Conservation (phyloP, 2,888 invertebrate species). For the Mactromeris polynyma region DNA sequence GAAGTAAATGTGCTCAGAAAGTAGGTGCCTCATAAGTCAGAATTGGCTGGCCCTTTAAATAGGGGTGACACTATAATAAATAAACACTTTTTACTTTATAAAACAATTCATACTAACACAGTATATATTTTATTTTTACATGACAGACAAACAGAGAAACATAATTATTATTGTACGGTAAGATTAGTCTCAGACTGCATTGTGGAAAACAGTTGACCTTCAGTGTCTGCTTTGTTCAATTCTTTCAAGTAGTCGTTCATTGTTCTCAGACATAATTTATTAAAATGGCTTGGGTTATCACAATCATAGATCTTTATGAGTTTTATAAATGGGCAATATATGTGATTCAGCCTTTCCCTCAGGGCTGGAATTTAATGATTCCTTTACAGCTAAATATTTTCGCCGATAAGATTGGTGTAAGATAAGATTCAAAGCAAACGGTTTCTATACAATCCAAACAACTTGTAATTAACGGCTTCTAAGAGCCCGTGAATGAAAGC, state of each 20-base stretch:
- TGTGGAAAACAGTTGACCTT: no score
- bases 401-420: slow-evolving; percentile 37
- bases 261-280: slow-evolving; percentile 19
- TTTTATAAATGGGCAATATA: slow-evolving; percentile 42
- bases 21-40: no score
- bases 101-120: no score
- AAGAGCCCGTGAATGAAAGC: not conserved
- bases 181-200: no score
- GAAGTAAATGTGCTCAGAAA: no score
- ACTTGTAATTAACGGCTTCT: slow-evolving; percentile 31
- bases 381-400: slow-evolving; percentile 38
- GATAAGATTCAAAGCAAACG: slow-evolving; percentile 53
- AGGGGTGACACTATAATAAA: no score
- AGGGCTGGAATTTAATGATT: slow-evolving; percentile 37
- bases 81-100: no score
- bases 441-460: slow-evolving; percentile 33
- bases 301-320: slow-evolving; percentile 20
- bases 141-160: no score
- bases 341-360: slow-evolving; percentile 26
- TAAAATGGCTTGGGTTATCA: slow-evolving; percentile 28
- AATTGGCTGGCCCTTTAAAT: no score
- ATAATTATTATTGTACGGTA: no score
- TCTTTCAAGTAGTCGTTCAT: not conserved
- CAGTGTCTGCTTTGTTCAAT: no score
- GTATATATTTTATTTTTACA: no score